Evolutionary conservation across 2,113 vertebrate genomes (phyloP).

Genomic region (Corapipo altera): DNA sequence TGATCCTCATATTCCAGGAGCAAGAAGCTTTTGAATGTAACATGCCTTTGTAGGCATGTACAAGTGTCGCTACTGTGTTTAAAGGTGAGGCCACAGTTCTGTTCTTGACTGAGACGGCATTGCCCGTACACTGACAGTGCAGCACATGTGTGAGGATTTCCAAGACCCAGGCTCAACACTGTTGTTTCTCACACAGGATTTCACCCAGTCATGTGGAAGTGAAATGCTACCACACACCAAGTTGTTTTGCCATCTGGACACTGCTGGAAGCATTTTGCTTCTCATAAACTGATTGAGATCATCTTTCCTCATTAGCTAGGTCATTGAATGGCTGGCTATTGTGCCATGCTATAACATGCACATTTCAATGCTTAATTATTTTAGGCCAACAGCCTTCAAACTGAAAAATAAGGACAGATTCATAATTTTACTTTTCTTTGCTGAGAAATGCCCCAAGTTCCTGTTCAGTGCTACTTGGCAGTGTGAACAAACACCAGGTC

Average conservation of each 20-base stretch:
- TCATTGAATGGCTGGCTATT: not conserved
- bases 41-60: not conserved
- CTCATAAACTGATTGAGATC: not conserved
- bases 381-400: not conserved
- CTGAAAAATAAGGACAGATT: not conserved
- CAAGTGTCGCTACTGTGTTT: not conserved
- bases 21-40: not conserved
- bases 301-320: not conserved
- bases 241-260: constrained; percentile 2
- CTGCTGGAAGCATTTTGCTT: constrained; percentile 11
- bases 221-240: not conserved
- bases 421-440: not conserved
- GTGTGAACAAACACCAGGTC: not conserved
- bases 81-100: not conserved
- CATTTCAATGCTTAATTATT: not conserved
- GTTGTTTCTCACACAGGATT: not conserved
- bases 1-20: not conserved
- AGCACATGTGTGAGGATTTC: not conserved
- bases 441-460: not conserved
- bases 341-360: rapidly evolving
- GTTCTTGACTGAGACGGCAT: not conserved
- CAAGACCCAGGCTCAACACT: not conserved
- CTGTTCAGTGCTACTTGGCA: not conserved
- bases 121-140: not conserved
- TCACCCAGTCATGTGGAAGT: not conserved